Evolutionary conservation across 2,888 invertebrate species (phyloP), one percentile per base, ranked within the genome.

Genomic region (Drosophila tanythrix): DNA sequence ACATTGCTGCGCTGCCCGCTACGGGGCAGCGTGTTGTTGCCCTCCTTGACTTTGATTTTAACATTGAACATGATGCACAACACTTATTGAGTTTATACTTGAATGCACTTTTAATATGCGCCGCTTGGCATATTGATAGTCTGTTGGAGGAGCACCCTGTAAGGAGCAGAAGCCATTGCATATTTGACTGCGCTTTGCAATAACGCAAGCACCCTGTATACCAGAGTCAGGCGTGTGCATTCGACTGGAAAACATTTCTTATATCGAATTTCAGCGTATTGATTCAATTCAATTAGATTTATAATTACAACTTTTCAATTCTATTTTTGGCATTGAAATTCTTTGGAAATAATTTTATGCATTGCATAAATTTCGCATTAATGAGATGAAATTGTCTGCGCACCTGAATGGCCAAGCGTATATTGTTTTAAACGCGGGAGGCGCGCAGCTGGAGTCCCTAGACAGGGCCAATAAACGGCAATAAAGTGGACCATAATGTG

Each of bases 1-100:
- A 65, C 79, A 40, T 84, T 82, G 60, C 81, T 80, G 18, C 82
- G 83, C 66, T 90, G 91, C 52, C 80, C 82, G 67, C 87, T 90
- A 48, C 93, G 92, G 48, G 93, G 93, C 78, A 93, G 82, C 27
- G 92, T 92, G 60, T 93, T 92, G 80, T 90, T 91, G 71, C 92
- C 93, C 78, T 93, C 93, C 81, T 93, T 93, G 69, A 93, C 92
- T 93, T 93, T 93, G 74, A 93, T 89, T 90, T 93, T 93, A 62
- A 93, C 91, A 90, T 92, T 93, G 82, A 93, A 93, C 93, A 93
- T 93, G 66, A 71, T 81, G 63, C 50, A 33, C 40, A 36, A 18
- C 55, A 38, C 55, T 56, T 51, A 61, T 51, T 66, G n/a, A 50
- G 46, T 71, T 78, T 78, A 68, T 52, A 72, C 65, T 74, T 80